Conservation (phyloP, 1,140 invertebrate genomes). For the Drosophila littoralis region DNA sequence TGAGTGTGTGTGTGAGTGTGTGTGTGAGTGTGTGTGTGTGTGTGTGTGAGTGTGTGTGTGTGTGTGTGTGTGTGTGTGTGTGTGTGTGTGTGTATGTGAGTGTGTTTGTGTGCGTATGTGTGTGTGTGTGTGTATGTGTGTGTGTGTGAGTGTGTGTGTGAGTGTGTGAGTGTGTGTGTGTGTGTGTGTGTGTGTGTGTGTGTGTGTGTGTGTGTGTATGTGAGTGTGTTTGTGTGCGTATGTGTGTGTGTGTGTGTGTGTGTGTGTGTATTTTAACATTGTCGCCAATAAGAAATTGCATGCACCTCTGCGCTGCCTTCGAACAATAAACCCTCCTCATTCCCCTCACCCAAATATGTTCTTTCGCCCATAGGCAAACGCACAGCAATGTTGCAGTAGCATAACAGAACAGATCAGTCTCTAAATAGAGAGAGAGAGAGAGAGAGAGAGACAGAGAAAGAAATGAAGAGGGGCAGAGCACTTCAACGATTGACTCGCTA, state of each 20-base stretch:
- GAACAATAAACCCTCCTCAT: neutral
- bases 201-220: neutral
- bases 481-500: conserved; percentile 26
- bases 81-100: conserved; percentile 17
- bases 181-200: conserved; percentile 19
- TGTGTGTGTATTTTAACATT: conserved; percentile 62
- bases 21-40: conserved; percentile 6
- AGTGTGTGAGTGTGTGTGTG: conserved; percentile 1
- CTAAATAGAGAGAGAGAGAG: neutral
- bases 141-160: conserved; percentile 15
- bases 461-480: neutral
- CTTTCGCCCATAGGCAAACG: conserved; percentile 47
- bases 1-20: neutral
- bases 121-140: conserved; percentile 24
- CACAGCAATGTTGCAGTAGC: neutral
- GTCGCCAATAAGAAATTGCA: conserved; percentile 78
- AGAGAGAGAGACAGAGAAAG: neutral
- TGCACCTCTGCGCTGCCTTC: conserved; percentile 49
- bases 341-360: conserved; percentile 2
- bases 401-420: conserved; percentile 4
- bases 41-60: conserved; percentile 8
- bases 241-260: conserved; percentile 10
- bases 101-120: no score
- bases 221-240: conserved; percentile 13
- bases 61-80: conserved; percentile 14